Percentiles rank a stretch among this genome's conserved stretches.
Evolutionary conservation across 2,113 vertebrate genomes (phyloP).

Genomic region (Barbus barbus): DNA sequence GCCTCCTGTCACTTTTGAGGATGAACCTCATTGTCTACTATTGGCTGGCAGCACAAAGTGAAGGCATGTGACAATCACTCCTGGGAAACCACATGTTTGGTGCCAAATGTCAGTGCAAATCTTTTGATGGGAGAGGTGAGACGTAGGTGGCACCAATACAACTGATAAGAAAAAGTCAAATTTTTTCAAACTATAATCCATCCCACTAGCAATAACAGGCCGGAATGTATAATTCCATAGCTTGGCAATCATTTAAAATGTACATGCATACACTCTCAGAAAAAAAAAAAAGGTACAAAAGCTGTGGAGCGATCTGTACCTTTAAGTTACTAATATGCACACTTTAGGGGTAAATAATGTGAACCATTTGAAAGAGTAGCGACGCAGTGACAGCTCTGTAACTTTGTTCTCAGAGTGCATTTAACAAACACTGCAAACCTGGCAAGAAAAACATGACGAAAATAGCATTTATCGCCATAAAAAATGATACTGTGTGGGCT

Average conservation of each 20-base stretch:
- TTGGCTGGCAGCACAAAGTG: slow-evolving; percentile 46
- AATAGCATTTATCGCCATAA: slow-evolving; percentile 32
- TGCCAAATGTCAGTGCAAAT: slow-evolving; percentile 23
- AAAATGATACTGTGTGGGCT: not conserved
- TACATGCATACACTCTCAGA: not conserved
- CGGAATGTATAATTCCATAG: not conserved
- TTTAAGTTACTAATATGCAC: not conserved
- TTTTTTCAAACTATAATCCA: slow-evolving; percentile 37
- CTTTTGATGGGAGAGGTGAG: slow-evolving; percentile 23
- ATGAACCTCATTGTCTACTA: slow-evolving; percentile 50
- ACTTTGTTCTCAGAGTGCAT: not conserved
- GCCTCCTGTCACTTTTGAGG: slow-evolving; percentile 48
- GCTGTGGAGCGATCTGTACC: not conserved
- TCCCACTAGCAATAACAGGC: slow-evolving; percentile 15
- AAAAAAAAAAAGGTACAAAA: no score
- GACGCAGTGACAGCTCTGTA: not conserved
- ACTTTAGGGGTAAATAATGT: not conserved
- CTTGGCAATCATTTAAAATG: slow-evolving; percentile 26
- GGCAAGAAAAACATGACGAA: slow-evolving; percentile 3
- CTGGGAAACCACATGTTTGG: slow-evolving; percentile 49
- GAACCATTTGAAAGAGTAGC: not conserved
- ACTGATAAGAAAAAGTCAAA: slow-evolving; percentile 29
- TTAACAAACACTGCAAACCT: slow-evolving; percentile 22
- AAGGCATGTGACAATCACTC: slow-evolving; percentile 49
- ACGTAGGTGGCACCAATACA: slow-evolving; percentile 45